phyloP scores from a whole-genome alignment of 2,797 vertebrate species.

The Acrossocheilus fasciatus region DNA sequence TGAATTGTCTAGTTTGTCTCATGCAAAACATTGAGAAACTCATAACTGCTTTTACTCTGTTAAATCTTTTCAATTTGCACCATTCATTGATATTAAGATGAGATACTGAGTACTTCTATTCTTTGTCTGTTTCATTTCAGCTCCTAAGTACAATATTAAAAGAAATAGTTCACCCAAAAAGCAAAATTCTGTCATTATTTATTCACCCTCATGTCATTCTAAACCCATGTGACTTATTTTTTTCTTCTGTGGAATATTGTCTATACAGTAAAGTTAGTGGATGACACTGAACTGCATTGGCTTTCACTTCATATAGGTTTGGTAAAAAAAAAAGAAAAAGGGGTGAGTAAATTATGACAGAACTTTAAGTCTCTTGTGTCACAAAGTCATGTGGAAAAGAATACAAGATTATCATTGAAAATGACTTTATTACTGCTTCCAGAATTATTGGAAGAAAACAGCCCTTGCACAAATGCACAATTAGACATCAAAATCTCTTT shows the following conservation, averaged over 20 bases:
- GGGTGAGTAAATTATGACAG: not conserved
- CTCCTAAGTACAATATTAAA: not conserved
- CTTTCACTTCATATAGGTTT: not conserved
- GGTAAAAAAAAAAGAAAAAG: not conserved
- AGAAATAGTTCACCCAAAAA: not conserved
- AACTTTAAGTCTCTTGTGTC: not conserved
- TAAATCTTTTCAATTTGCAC: conserved; percentile 50
- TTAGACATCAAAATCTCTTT: conserved; percentile 62
- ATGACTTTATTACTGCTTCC: conserved; percentile 64
- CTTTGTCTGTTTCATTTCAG: conserved; percentile 29
- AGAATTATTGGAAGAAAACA: conserved; percentile 74
- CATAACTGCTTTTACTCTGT: conserved; percentile 48
- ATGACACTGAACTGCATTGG: not conserved
- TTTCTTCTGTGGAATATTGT: not conserved
- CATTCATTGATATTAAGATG: conserved; percentile 61
- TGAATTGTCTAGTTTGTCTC: conserved; percentile 26
- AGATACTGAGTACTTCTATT: conserved; percentile 46
- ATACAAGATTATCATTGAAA: conserved; percentile 58
- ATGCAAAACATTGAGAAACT: conserved; percentile 24
- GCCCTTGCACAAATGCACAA: conserved; percentile 81
- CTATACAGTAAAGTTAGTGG: not conserved
- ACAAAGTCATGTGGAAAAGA: conserved; percentile 33
- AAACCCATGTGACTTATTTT: not conserved
- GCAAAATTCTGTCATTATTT: not conserved
- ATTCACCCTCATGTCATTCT: not conserved